Evolutionary conservation across 2,888 invertebrate species (phyloP), one percentile per base, ranked within the genome.

Genomic region (Himalopsyche anomala): DNA sequence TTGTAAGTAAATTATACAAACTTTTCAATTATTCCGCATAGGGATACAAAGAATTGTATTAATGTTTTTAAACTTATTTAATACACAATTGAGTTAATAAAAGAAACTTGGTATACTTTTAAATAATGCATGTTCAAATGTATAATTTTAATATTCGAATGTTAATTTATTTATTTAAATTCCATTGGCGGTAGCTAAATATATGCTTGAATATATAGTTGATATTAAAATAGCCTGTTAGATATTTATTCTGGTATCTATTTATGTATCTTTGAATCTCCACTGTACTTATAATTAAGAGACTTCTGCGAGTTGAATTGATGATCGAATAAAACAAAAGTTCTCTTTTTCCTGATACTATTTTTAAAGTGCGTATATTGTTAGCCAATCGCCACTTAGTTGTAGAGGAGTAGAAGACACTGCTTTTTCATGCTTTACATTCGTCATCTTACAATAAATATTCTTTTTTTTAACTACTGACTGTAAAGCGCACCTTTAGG

Each of bases 181-280:
- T 2, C 5, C 15, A 51, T 51, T 51, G 15, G 51, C 36, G 4
- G 36, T 36, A 74, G 36, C 36, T 74, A 62, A 28, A 62, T 62
- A 74, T 38, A 51, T 51, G 51, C 51, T 45, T 51, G 12, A 5
- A 51, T 51, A 51, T 51, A 15, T 51, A 51, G 51, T 51, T 51
- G 15, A 15, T 74, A 74, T 74, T 74, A 38, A 51, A 51, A 36
- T 62, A 62, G 62, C 19, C 19, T 62, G 56, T 12, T 62, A 62
- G 62, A 62, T 55, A 81, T 81, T 62, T 74, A 80, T 84, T 84
- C 69, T 38, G 8, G 19, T 38, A 69, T 81, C 85, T 85, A 85
- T 85, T 85, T 85, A 51, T 4, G 85, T 85, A 38, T 85, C 51
- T 69, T 69, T 69, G 81, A 62, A 81, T 85, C 81, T 85, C 81